Percentiles rank a stretch among this genome's conserved stretches.
Conservation (phyloP, 1,140 invertebrate species). For the Cataglyphis hispanica region DNA sequence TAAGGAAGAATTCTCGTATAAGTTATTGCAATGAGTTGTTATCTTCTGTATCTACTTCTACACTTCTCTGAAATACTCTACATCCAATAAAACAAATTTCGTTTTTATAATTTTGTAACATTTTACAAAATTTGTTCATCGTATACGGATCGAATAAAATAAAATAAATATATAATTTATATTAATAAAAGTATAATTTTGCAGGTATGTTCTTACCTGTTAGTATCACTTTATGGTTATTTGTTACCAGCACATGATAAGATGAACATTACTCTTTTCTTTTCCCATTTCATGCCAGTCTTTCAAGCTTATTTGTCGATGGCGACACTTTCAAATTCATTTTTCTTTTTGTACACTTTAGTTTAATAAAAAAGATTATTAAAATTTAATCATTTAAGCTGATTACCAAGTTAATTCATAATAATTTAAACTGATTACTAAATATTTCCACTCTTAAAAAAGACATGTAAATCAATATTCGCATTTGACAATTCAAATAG, state of each 20-base stretch:
- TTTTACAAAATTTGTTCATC: neutral
- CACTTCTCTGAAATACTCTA: neutral
- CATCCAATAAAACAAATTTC: neutral
- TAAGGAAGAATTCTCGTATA: slow-evolving; percentile 23
- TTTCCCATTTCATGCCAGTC: neutral
- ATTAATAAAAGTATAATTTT: neutral
- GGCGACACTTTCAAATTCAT: slow-evolving; percentile 9
- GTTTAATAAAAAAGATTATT: too few relatives aligned
- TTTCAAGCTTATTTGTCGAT: slow-evolving; percentile 10
- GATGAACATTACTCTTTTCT: neutral
- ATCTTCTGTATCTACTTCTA: neutral
- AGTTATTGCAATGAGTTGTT: neutral
- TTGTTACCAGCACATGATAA: slow-evolving; percentile 27
- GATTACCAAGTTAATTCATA: too few relatives aligned
- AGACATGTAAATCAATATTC: too few relatives aligned
- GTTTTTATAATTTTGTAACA: neutral
- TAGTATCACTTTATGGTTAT: slow-evolving; percentile 6
- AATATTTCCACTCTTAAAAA: too few relatives aligned
- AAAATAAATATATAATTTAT: neutral
- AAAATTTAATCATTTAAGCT: too few relatives aligned
- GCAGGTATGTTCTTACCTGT: neutral
- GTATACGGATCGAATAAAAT: neutral
- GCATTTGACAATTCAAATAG: too few relatives aligned
- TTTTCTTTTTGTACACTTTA: too few relatives aligned
- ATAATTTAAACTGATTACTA: too few relatives aligned